Conservation (phyloP, 2,113 vertebrate genomes). For the Hydrolagus affinis region DNA sequence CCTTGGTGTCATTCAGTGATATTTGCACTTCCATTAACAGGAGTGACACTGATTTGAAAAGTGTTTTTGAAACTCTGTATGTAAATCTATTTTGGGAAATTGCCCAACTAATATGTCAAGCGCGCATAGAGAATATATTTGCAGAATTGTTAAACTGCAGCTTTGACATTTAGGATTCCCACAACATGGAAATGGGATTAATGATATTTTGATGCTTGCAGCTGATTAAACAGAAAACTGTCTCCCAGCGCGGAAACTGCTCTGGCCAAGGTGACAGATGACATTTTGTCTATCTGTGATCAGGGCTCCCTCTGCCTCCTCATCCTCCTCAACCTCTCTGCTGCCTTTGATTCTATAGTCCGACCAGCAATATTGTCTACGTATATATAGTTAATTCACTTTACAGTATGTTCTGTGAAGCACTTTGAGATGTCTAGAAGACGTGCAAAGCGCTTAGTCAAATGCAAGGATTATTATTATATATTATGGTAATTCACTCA, state of each 20-base stretch:
- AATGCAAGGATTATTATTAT: neutral
- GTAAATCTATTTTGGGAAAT: neutral
- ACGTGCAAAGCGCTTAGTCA: neutral
- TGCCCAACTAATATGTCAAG: neutral
- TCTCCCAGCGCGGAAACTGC: no score
- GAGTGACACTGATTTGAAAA: neutral
- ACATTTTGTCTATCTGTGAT: no score
- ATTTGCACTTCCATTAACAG: neutral
- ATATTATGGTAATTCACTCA: neutral
- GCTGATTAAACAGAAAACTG: neutral
- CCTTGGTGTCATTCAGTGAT: neutral
- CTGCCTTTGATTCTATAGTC: no score
- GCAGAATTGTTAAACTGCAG: no score
- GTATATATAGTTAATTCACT: no score
- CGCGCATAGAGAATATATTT: no score
- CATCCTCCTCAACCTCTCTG: no score
- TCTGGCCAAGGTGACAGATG: no score
- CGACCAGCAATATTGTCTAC: no score
- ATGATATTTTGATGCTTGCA: neutral
- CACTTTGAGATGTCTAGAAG: no score
- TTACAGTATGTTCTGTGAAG: no score
- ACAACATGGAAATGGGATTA: neutral
- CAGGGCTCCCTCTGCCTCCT: no score
- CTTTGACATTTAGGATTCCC: neutral
- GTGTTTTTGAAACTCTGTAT: neutral